Evolutionary conservation across 1,140 invertebrate species (phyloP).

Genomic region (Leptopilina boulardi): DNA sequence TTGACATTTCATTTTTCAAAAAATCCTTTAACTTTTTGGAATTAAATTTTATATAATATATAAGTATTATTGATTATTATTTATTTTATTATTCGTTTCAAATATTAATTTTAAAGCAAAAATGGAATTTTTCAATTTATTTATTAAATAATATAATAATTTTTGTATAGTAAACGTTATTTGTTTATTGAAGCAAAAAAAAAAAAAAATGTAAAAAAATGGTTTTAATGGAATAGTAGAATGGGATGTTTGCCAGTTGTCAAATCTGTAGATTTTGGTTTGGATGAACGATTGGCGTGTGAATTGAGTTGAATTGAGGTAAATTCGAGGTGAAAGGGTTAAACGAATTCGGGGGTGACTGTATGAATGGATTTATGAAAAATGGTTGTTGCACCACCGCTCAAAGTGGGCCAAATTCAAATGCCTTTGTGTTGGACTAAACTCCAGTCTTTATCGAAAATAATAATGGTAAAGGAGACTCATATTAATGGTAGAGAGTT

Average conservation of each 20-base stretch:
- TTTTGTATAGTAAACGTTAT: not conserved
- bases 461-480: not conserved
- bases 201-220: not conserved
- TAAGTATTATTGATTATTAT: not conserved
- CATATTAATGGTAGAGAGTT: too few relatives aligned
- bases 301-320: slow-evolving; percentile 22
- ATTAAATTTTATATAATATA: not conserved
- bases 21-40: not conserved
- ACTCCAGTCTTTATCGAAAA: not conserved
- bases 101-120: too few relatives aligned
- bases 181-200: not conserved
- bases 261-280: not conserved
- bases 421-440: not conserved
- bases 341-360: slow-evolving; percentile 1
- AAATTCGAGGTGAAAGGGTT: slow-evolving; percentile 29
- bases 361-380: slow-evolving; percentile 8
- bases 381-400: not conserved
- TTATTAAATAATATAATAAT: not conserved
- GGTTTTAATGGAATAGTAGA: not conserved
- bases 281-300: slow-evolving; percentile 18
- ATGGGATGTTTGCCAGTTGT: slow-evolving; percentile 10
- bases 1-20: not conserved
- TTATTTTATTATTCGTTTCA: too few relatives aligned
- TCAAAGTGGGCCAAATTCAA: slow-evolving; percentile 14
- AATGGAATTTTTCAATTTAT: not conserved